Base-by-base conservation (phyloP, 2,797 vertebrate species). In the Megaceryle alcyon region DNA sequence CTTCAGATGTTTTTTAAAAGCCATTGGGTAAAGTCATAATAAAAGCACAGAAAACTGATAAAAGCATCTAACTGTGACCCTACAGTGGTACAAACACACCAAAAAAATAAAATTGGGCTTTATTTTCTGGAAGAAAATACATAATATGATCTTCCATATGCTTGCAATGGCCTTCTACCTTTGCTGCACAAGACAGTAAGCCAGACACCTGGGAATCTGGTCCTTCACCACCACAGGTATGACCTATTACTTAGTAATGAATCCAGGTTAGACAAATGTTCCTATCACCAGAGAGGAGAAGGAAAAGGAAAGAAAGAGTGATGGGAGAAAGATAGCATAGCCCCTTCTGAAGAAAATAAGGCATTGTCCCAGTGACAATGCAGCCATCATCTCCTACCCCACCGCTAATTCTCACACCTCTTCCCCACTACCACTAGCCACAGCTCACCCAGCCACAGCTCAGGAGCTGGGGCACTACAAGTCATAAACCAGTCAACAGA, bases 1-100 rank as follows among this genome's bases (percentile, higher is more conserved):
- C 83, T 96, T 94, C 90, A 94, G 83, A 77, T 79, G 39, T 81
- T 94, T 95, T 92, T 92, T 76, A 96, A 95, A 94, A 90, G 41
- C 85, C 54, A 88, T 11, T 92, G 87, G 69, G 76, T 86, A 90
- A 94, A 88, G 64, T 65, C 28, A 87, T 83, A 94, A 96, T 87
- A 96, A 94, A 94, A 96, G 68, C 92, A 80, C 88, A 79, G 90
- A 51, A 84, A 70, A 81, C 48, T 84, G 77, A 82, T 86, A 86
- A 94, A 96, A 90, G 86, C 70, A 93, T 82, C 90, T 86, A 92
- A 43, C 94, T 94, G 92, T 93, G 95, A 92, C 56, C n/a, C 7
- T 23, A 93, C 63, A 95, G 84, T 41, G 63, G 63, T 79, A 90
- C 59, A 90, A 94, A 90, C 22, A 84, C 44, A 84, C 48, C 2